Base-by-base conservation (phyloP, 1,140 invertebrate species). In the Trypoxylus dichotomus region DNA sequence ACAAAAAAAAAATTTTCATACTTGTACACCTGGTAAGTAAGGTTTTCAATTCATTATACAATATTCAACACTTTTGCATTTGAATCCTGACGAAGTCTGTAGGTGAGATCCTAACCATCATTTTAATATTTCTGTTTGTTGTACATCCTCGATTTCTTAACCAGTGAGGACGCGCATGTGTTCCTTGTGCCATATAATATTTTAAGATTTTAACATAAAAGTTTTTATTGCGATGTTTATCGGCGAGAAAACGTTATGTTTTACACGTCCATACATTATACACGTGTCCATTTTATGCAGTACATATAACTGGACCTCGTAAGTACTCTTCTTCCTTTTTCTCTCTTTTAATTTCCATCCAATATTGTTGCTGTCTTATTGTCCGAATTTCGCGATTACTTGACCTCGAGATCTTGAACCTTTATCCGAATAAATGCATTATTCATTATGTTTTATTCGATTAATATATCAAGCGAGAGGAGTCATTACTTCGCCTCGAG, bases 371-470 rank as follows among this genome's bases (percentile, higher is more conserved):
- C 47, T 13, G 47, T 15, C 47, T n/a, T 54, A 54, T 54, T 54
- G 47, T 54, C 47, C 47, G 47, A 19, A 19, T 54, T 54, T n/a
- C 47, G 15, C n/a, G 47, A 54, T n/a, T 5, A 54, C 19, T 54
- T 54, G 47, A 54, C 47, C 47, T n/a, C 47, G 47, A 54, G 47
- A 54, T 54, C 47, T 54, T 54, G 47, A n/a, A 54, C 47, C 7
- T 54, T 54, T 54, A 54, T 54, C 47, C 19, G 47, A n/a, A 54
- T 54, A 54, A 37, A 54, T 54, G 47, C 47, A 54, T 54, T 54
- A 19, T 54, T 54, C 47, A 54, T 54, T 54, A 54, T 19, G 11
- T 54, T 54, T 54, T 19, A 19, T n/a, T 19, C 47, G 47, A 54
- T 54, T 54, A 54, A 54, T 54, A 54, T 54, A 54, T 54, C 47